A percentile compares a stretch with the other conserved stretches of the same genome.
phyloP scores from a whole-genome alignment of 1,140 invertebrate species.

The Drosophila leontia region DNA sequence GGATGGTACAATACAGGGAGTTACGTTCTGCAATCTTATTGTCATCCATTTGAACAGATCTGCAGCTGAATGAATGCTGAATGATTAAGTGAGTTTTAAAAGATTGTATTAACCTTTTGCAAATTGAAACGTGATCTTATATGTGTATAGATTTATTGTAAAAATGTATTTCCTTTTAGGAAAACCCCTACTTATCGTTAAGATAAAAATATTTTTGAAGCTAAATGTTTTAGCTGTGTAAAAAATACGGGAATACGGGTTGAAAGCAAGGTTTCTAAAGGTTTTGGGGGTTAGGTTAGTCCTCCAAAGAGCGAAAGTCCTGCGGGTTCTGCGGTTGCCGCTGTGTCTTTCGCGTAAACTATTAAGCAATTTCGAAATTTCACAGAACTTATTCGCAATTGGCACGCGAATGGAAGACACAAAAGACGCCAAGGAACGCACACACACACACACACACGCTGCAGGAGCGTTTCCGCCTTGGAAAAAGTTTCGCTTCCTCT shows the following conservation, averaged over 20 bases:
- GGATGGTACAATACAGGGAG: slow-evolving; percentile 31
- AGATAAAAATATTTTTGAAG: background rate
- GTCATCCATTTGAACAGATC: slow-evolving; percentile 44
- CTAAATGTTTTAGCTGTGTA: background rate
- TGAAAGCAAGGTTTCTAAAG: background rate
- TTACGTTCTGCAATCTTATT: slow-evolving; percentile 43
- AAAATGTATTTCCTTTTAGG: background rate
- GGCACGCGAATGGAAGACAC: slow-evolving; percentile 62
- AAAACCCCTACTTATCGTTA: background rate
- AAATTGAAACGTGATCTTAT: no score
- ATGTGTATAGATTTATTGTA: no score
- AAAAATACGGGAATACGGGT: no score
- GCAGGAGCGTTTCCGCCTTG: slow-evolving; percentile 55
- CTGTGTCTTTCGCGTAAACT: slow-evolving; percentile 38
- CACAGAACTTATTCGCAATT: slow-evolving; percentile 61
- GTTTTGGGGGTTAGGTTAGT: slow-evolving; percentile 34
- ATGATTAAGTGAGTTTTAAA: background rate
- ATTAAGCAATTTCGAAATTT: slow-evolving; percentile 50
- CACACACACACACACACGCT: slow-evolving; percentile 22
- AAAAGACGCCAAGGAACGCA: slow-evolving; percentile 21
- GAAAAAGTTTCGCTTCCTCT: slow-evolving; percentile 53
- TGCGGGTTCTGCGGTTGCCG: slow-evolving; percentile 36
- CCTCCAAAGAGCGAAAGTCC: slow-evolving; percentile 54
- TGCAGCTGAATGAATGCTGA: slow-evolving; percentile 5
- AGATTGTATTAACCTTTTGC: no score